A percentile compares a stretch with the other conserved stretches of the same genome.
Evolutionary conservation across 2,888 invertebrate genomes (phyloP).

Genomic region (Drosophila buzzatii): DNA sequence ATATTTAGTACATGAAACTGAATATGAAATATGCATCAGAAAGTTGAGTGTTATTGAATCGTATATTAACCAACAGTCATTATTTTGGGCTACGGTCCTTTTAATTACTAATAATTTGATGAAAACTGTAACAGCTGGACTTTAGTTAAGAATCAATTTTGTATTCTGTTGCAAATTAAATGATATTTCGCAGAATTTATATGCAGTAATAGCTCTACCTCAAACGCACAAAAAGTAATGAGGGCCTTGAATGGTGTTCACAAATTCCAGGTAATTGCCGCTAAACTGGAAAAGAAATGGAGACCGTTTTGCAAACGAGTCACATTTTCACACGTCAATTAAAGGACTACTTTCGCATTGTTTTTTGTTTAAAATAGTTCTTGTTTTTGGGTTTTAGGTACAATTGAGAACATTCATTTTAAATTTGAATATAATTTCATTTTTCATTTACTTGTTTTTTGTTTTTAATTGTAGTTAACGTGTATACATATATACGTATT

Average conservation of each 20-base stretch:
- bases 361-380: constrained; percentile 36
- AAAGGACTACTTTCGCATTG: background rate
- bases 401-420: constrained; percentile 74
- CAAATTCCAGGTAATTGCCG: background rate
- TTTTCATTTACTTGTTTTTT: constrained; percentile 46
- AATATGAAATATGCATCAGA: background rate
- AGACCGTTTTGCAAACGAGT: background rate
- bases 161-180: background rate
- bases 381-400: constrained; percentile 61
- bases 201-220: background rate
- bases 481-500: constrained; percentile 53
- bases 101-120: background rate
- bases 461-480: constrained; percentile 53
- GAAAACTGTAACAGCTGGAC: background rate
- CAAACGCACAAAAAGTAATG: background rate
- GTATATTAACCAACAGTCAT: background rate
- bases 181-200: background rate
- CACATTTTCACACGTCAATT: background rate
- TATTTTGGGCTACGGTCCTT: background rate
- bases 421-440: constrained; percentile 68
- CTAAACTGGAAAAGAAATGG: background rate
- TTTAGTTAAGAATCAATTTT: background rate
- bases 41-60: background rate
- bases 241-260: background rate
- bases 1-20: too few species aligned